Percentiles rank a stretch among this genome's conserved stretches.
phyloP scores from a whole-genome alignment of 2,113 vertebrate species.

The Sminthopsis crassicaudata region DNA sequence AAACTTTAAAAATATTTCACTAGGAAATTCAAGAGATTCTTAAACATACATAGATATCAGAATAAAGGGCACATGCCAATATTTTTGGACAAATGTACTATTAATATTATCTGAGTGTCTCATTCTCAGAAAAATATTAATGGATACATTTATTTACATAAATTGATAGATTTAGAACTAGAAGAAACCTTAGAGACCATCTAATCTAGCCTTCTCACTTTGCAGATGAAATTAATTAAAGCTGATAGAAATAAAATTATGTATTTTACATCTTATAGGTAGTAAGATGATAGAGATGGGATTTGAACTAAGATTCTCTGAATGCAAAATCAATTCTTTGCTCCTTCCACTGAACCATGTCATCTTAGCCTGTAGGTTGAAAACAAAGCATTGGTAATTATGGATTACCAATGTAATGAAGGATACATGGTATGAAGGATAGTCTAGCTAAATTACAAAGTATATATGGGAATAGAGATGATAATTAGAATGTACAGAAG shows the following conservation, averaged over 20 bases:
- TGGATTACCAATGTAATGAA: neutral
- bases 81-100: neutral
- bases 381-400: neutral
- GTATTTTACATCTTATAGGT: neutral
- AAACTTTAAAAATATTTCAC: neutral
- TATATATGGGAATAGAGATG: neutral
- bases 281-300: neutral
- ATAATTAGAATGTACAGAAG: neutral
- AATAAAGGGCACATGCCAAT: neutral
- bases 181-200: neutral
- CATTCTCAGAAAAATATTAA: neutral
- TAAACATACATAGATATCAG: neutral
- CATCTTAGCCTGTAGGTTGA: neutral
- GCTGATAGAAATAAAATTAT: neutral
- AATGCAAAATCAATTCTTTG: neutral
- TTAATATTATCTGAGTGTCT: neutral
- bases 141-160: neutral
- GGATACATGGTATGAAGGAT: neutral
- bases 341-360: neutral
- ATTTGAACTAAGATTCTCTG: neutral
- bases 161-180: neutral
- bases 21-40: neutral
- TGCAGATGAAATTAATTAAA: neutral
- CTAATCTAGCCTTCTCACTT: neutral
- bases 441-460: slow-evolving; percentile 18